These are phyloP conservation scores for Poeciliopsis retropinna DNA, from an alignment of 2,113 vertebrate species.

Conservation along the genomic window DNA sequence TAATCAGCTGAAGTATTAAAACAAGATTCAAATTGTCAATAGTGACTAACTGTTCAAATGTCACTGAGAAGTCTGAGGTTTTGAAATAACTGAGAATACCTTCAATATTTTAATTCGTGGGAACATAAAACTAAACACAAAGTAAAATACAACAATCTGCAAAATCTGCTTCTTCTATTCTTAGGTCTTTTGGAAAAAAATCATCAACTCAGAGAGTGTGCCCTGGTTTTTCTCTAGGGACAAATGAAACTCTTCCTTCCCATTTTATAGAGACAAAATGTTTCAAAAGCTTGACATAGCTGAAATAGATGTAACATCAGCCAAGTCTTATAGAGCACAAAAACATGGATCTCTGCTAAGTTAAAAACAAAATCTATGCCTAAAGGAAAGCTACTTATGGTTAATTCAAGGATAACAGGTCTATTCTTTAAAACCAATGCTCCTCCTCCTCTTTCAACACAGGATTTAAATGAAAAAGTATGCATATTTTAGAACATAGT, in stretches of 20 bases:
- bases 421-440: too few species aligned
- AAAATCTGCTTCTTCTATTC: background rate
- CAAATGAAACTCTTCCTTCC: background rate
- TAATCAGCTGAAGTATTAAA: background rate
- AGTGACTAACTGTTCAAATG: background rate
- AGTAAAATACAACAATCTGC: background rate
- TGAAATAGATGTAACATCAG: conserved; percentile 3
- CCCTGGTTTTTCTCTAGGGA: background rate
- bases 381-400: too few species aligned
- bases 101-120: too few species aligned
- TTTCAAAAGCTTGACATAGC: background rate
- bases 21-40: background rate
- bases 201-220: background rate
- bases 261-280: background rate
- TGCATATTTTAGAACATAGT: too few species aligned
- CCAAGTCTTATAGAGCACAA: background rate
- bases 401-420: too few species aligned
- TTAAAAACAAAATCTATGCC: too few species aligned
- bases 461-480: too few species aligned
- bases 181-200: conserved; percentile 3
- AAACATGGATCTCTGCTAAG: too few species aligned
- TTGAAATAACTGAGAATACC: too few species aligned
- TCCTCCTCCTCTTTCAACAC: too few species aligned
- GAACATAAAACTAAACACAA: background rate
- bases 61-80: too few species aligned